Conservation (phyloP, 2,888 invertebrate species). For the Rotaria magnacalcarata region DNA sequence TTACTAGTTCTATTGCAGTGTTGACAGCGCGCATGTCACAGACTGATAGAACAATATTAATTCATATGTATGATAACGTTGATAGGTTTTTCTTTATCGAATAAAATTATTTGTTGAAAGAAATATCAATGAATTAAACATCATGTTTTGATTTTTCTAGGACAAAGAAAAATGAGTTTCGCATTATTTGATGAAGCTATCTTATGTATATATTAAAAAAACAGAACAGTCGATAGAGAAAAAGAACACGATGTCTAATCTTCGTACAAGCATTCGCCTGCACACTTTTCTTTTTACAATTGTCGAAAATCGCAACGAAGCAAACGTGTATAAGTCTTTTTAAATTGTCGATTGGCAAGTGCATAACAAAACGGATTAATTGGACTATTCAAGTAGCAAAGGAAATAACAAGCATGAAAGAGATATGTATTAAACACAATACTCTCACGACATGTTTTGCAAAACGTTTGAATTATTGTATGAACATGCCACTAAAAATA, state of each 20-base stretch:
- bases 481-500: conserved; percentile 35
- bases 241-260: not conserved
- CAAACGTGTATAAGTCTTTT: conserved; percentile 92
- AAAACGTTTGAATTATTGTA: conserved; percentile 34
- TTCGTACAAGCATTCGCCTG: not conserved
- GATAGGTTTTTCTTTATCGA: too few species aligned
- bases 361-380: conserved; percentile 99
- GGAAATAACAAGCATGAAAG: conserved; percentile 66
- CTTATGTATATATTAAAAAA: too few species aligned
- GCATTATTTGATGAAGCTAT: too few species aligned
- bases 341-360: conserved; percentile 95
- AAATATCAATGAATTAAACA: too few species aligned
- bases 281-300: conserved; percentile 59
- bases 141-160: too few species aligned
- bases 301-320: conserved; percentile 87
- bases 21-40: too few species aligned
- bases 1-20: too few species aligned
- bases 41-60: too few species aligned
- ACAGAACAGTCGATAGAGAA: not conserved
- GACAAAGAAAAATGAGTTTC: too few species aligned
- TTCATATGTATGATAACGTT: too few species aligned
- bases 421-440: conserved; percentile 36
- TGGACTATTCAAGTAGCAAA: conserved; percentile 93
- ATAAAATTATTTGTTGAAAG: too few species aligned
- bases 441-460: not conserved